Base-by-base conservation (phyloP, 2,888 invertebrate genomes). In the Endotricha flammealis region DNA sequence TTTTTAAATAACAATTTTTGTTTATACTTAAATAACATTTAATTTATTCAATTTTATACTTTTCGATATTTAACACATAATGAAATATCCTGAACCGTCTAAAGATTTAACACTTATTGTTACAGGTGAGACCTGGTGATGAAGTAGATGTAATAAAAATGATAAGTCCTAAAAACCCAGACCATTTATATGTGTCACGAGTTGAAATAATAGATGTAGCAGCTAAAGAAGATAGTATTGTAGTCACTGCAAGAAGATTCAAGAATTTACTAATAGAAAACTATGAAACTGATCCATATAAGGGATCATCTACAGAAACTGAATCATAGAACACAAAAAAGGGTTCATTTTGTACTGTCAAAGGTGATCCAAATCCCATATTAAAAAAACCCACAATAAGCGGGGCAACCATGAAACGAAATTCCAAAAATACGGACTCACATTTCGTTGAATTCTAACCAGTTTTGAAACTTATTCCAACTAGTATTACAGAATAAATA, bases 111-210 rank as follows among this genome's bases (percentile, higher is more conserved):
- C n/a, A n/a, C n/a, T n/a, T n/a, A n/a, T n/a, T n/a, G n/a, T 74
- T 78, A 4, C 71, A 93, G 92, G 77, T 92, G 0, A 64, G 71
- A 49, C 48, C 87, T 40, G 93, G 92, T 7, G 94, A 95, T 80
- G 94, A 94, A 81, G 83, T 95, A 42, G 96, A 96, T 77, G 60
- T 95, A 0, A 88, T 95, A 39, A 91, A 91, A 69, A 90, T 91
- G 33, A 75, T 87, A 2, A 92, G 91, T 57, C 81, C 88, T 0
- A 77, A 88, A 6, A 95, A 95, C 77, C 86, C 92, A 5, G 86
- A 91, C 2, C 91, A 93, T 59, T 64, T 95, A 30, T 79, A 90
- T 50, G 88, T 95, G 10, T 88, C 92, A 4, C 86, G 95, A 57
- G 83, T 95, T 8, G 90, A 91, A 66, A 69, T 95, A 41, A 48